Base-by-base conservation (phyloP, 2,113 vertebrate species). In the Trematomus loennbergii region DNA sequence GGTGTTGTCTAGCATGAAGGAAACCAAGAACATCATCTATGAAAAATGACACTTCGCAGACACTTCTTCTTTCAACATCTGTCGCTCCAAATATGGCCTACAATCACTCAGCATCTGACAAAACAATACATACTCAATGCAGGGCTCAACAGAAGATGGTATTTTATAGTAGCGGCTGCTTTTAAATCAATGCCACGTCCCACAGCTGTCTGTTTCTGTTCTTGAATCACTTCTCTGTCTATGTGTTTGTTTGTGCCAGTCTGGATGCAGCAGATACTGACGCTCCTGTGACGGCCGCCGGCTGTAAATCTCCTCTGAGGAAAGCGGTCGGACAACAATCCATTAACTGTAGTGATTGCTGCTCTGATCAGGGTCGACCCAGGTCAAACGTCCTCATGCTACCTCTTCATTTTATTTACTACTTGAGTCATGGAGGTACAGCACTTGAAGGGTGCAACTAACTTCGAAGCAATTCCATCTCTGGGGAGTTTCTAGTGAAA, bases 271-370 rank as follows among this genome's bases (percentile, higher is more conserved):
- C 80, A 72, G 59, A 65, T 55, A 79, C 43, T 52, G 64, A 53
- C 15, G 75, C 22, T 60, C 11, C 69, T 15, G 72, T 7, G 63
- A 72, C 15, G 58, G 68, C 43, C 59, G 66, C 25, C n/a, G 46
- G 63, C 68, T 74, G 66, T 83, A 85, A 85, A 81, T 86, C 82
- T 72, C 72, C 78, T 25, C 36, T 9, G 25, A 55, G 62, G 84
- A 82, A 53, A 62, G 50, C 18, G 36, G 10, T 77, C 65, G 40
- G 75, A 80, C 80, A 82, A 57, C 76, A 46, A 65, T 82, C 84
- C 75, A 84, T 82, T 82, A 89, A 25, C 53, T 66, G 66, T 5
- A 25, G 62, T 11, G 59, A 68, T 70, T 55, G 81, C 25, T 13
- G 57, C 60, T 72, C 59, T 15, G 74, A 83, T 72, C 72, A 46